Conservation (phyloP, 2,797 vertebrate species). For the Streptopelia turtur region DNA sequence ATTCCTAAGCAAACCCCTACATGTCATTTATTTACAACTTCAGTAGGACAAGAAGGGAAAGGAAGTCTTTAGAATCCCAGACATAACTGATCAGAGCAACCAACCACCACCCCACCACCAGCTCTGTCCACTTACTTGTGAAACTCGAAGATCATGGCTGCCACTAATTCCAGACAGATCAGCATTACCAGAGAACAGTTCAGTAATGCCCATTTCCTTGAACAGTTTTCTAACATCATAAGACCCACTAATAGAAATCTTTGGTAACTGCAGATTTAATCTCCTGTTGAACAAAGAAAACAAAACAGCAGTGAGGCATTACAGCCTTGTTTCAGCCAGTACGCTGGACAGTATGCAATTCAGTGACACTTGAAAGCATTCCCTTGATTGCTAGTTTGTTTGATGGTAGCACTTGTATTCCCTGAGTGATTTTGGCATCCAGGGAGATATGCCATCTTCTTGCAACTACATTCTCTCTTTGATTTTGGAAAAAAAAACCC, state of each 20-base stretch:
- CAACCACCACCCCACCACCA: neutral
- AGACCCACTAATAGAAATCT: constrained; percentile 45
- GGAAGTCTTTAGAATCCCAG: neutral
- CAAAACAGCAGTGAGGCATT: neutral
- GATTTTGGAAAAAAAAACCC: neutral
- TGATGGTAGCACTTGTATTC: neutral
- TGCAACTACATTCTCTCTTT: neutral
- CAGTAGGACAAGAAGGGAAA: neutral
- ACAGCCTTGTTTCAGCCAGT: neutral
- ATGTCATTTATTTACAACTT: neutral
- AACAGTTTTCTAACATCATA: constrained; percentile 12
- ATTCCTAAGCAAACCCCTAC: neutral
- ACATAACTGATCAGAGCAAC: neutral
- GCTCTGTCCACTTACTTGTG: constrained; percentile 45
- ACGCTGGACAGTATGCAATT: neutral
- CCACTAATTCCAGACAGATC: constrained; percentile 59
- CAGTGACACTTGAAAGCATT: neutral
- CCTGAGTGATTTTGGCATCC: neutral
- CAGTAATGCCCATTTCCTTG: constrained; percentile 49
- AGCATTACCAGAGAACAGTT: constrained; percentile 44
- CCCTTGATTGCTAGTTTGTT: neutral
- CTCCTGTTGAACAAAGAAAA: constrained; percentile 45
- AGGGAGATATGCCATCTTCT: neutral
- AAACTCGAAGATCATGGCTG: neutral
- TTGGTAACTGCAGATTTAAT: constrained; percentile 39